Evolutionary conservation across 2,888 invertebrate species (phyloP).

Genomic region (Aromia moschata): DNA sequence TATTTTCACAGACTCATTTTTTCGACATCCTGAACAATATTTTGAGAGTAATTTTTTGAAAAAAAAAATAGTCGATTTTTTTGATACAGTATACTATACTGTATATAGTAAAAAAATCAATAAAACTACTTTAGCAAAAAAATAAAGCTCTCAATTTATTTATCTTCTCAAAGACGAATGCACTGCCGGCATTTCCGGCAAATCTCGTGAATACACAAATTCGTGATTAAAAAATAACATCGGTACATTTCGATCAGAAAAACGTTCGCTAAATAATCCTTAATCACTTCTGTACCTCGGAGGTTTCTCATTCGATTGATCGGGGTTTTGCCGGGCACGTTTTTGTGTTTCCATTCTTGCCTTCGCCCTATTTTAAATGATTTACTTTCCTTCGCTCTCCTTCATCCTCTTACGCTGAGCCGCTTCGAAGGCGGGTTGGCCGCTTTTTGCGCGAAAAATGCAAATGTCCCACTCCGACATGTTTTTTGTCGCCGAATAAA

Average conservation of each 20-base stretch:
- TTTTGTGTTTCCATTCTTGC: conserved; percentile 11
- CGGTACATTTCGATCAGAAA: conserved; percentile 5
- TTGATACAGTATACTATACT: too few relatives aligned
- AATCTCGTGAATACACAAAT: not conserved
- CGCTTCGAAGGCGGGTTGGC: not conserved
- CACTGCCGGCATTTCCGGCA: not conserved
- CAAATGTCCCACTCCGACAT: conserved; percentile 1
- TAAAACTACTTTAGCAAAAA: not conserved
- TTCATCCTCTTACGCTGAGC: conserved; percentile 5
- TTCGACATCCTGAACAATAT: too few relatives aligned
- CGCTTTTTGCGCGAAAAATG: conserved; percentile 3
- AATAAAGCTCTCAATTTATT: not conserved
- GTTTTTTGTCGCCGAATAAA: not conserved
- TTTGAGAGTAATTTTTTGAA: too few relatives aligned
- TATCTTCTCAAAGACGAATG: too few relatives aligned
- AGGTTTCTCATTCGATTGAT: conserved; percentile 17
- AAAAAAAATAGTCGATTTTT: too few relatives aligned
- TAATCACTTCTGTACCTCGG: conserved; percentile 12
- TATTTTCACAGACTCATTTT: too few relatives aligned
- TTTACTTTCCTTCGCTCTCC: conserved; percentile 3
- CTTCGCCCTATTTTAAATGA: conserved; percentile 6
- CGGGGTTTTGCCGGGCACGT: not conserved
- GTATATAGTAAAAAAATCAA: too few relatives aligned
- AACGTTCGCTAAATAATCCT: conserved; percentile 1
- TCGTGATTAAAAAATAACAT: conserved; percentile 14